Percentiles rank a stretch among this genome's conserved stretches.
These are phyloP conservation scores for Hyles vespertilio DNA, from an alignment of 1,140 invertebrate genomes.

Conservation along the genomic window DNA sequence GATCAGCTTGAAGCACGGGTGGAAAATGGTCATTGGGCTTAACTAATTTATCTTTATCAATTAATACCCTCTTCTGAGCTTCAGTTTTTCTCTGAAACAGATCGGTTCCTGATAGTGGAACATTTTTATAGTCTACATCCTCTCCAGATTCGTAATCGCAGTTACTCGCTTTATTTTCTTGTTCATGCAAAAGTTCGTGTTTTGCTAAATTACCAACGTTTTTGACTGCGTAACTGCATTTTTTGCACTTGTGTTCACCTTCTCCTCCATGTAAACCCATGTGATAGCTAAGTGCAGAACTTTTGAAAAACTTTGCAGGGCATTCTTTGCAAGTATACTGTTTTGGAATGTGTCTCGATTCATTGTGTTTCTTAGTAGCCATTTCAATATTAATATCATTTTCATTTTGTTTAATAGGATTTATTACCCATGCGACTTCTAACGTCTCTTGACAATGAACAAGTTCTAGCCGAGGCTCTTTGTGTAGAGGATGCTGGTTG, in stretches of 20 bases:
- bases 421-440: conserved; percentile 50
- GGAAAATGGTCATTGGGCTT: conserved; percentile 72
- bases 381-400: conserved; percentile 21
- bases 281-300: conserved; percentile 84
- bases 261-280: conserved; percentile 82
- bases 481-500: conserved; percentile 77
- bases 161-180: conserved; percentile 42
- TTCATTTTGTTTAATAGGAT: conserved; percentile 38
- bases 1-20: conserved; percentile 75
- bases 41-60: conserved; percentile 69
- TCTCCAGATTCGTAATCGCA: conserved; percentile 70
- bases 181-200: conserved; percentile 78
- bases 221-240: conserved; percentile 89
- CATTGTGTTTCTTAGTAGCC: conserved; percentile 38
- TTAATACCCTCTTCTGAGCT: conserved; percentile 74
- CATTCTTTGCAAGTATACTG: conserved; percentile 79
- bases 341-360: conserved; percentile 52
- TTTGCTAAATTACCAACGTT: conserved; percentile 86
- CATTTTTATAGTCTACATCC: conserved; percentile 70
- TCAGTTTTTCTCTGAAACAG: conserved; percentile 79
- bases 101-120: conserved; percentile 80
- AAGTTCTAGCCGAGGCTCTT: conserved; percentile 79
- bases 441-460: conserved; percentile 57
- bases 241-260: conserved; percentile 84
- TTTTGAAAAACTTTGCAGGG: conserved; percentile 83